These are phyloP conservation scores for Druon quercuslanigerum DNA, from an alignment of 1,140 invertebrate genomes.

Conservation along the genomic window DNA sequence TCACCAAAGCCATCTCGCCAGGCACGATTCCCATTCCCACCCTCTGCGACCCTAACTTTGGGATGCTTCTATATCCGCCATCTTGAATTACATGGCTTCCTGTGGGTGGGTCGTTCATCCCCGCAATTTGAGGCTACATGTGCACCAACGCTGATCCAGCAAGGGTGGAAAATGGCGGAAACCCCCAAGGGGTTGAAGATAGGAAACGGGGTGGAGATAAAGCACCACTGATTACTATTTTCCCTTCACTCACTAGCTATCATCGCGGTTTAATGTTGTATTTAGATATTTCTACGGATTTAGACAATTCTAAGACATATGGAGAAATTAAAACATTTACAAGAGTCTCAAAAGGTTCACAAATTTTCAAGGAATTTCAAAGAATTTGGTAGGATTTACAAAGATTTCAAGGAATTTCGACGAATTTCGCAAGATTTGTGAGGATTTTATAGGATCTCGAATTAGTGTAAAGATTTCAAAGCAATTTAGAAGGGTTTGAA, in stretches of 20 bases:
- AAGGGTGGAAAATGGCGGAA: constrained; percentile 23
- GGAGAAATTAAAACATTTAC: no score
- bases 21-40: constrained; percentile 38
- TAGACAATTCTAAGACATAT: no score
- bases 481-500: no score
- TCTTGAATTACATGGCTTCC: constrained; percentile 20
- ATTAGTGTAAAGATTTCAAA: no score
- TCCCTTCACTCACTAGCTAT: not conserved
- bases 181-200: constrained; percentile 5
- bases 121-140: not conserved
- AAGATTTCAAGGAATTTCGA: no score
- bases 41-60: constrained; percentile 18
- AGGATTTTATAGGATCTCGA: no score
- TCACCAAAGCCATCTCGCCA: constrained; percentile 23
- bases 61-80: constrained; percentile 4
- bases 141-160: not conserved
- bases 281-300: no score
- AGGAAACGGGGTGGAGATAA: not conserved
- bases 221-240: not conserved
- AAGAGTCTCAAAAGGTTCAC: no score
- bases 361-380: no score
- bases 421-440: no score
- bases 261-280: no score
- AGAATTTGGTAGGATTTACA: no score
- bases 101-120: not conserved